phyloP scores from a whole-genome alignment of 2,888 invertebrate species.

The Nemoura dubitans region DNA sequence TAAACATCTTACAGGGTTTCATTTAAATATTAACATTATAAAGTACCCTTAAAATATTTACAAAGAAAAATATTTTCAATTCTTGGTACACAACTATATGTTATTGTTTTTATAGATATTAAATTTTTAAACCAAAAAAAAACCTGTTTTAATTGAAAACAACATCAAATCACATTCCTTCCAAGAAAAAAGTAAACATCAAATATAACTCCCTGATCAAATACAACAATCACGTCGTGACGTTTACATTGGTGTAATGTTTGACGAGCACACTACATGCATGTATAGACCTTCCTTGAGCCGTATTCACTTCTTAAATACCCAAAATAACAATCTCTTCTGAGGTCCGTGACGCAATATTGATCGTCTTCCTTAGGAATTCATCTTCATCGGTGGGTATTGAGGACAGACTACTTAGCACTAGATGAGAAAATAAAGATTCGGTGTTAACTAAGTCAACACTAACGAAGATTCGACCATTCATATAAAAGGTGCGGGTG shows the following conservation, averaged over 20 bases:
- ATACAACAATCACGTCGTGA: not conserved
- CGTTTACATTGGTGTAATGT: not conserved
- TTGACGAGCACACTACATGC: not conserved
- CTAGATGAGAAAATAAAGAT: not conserved
- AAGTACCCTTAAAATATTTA: too few species aligned
- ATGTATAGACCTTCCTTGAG: not conserved
- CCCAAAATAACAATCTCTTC: not conserved
- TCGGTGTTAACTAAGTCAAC: constrained; percentile 18
- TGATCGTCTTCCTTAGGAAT: not conserved
- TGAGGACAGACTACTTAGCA: constrained; percentile 40
- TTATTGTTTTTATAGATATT: too few species aligned
- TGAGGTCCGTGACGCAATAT: not conserved
- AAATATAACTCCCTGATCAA: not conserved
- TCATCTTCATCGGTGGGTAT: not conserved
- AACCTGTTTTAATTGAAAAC: too few species aligned
- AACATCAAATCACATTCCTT: too few species aligned
- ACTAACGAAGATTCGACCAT: constrained; percentile 20
- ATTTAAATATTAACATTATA: too few species aligned
- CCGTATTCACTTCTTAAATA: not conserved
- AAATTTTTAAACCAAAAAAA: too few species aligned
- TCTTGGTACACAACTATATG: too few species aligned
- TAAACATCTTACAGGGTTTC: too few species aligned
- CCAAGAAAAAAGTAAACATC: too few species aligned
- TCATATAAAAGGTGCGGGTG: not conserved
- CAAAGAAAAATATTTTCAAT: too few species aligned